Conservation (phyloP, 1,140 invertebrate genomes). For the Psilanteris sp. region DNA sequence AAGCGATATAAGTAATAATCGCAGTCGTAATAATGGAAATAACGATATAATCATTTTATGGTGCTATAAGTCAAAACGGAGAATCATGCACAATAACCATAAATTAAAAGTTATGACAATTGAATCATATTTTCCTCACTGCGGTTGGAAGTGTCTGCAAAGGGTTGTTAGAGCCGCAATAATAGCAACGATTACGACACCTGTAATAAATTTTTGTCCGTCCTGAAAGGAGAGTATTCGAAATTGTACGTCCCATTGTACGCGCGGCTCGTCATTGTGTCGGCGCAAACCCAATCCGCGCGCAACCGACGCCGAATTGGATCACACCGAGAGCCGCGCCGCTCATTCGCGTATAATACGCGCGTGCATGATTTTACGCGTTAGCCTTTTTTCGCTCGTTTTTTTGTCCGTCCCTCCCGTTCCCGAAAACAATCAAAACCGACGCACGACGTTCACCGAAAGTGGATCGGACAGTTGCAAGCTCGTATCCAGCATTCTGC, state of each 20-base stretch:
- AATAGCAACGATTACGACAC: constrained; percentile 36
- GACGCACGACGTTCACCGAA: constrained; percentile 43
- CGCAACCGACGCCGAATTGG: no score
- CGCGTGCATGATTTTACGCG: no score
- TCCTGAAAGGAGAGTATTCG: constrained; percentile 2
- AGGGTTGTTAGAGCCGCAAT: constrained; percentile 45
- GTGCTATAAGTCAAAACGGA: constrained; percentile 29
- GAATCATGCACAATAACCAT: constrained; percentile 54
- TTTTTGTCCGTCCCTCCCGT: no score
- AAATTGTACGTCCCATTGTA: constrained; percentile 22
- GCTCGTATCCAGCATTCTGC: constrained; percentile 48
- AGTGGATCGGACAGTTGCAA: constrained; percentile 59
- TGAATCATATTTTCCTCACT: constrained; percentile 44
- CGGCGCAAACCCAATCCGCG: no score
- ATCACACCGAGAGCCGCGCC: no score
- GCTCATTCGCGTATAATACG: no score
- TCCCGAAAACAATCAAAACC: constrained; percentile 39
- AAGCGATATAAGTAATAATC: constrained; percentile 28
- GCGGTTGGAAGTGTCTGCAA: constrained; percentile 48
- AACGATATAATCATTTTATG: constrained; percentile 49
- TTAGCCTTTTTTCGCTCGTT: no score
- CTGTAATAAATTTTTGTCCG: constrained; percentile 36
- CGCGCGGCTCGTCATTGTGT: no score
- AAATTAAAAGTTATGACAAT: constrained; percentile 47
- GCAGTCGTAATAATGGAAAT: constrained; percentile 24